Percentiles rank a stretch among this genome's conserved stretches.
These are phyloP conservation scores for Hassar affinis DNA, from an alignment of 2,113 vertebrate species.

Conservation along the genomic window DNA sequence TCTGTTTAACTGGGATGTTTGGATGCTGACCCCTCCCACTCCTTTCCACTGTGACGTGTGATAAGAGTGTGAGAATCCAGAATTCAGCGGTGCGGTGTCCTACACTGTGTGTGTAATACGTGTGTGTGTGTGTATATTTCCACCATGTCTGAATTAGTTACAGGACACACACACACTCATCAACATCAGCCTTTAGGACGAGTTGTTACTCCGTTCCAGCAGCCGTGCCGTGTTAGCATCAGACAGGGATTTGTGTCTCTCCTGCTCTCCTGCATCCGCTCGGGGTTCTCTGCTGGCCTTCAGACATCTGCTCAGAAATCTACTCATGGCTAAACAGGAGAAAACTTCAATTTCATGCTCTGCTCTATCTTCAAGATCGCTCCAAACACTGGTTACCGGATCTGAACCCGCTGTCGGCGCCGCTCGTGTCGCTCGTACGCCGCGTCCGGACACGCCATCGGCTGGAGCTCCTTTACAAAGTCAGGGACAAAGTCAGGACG, in stretches of 20 bases:
- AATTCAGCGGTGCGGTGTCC: no score
- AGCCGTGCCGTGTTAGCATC: no score
- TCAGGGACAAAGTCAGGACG: background rate
- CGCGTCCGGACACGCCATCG: background rate
- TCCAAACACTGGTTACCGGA: background rate
- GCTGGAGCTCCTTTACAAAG: slow-evolving; percentile 5
- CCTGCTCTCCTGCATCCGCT: background rate
- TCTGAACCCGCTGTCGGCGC: background rate
- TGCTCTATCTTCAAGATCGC: slow-evolving; percentile 12
- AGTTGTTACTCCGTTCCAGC: no score
- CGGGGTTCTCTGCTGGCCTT: background rate
- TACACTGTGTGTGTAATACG: no score
- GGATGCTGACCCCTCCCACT: no score
- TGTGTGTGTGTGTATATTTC: no score
- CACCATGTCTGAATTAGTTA: no score
- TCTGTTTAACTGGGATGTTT: no score
- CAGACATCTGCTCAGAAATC: slow-evolving; percentile 3
- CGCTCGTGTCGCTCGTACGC: background rate
- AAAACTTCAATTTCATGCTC: slow-evolving; percentile 37
- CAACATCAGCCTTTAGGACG: background rate
- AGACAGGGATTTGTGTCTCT: no score
- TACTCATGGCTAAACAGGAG: slow-evolving; percentile 11
- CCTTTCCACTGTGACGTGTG: no score
- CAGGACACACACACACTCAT: background rate
- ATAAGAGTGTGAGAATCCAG: no score